Evolutionary conservation across 1,140 invertebrate species (phyloP).

Genomic region (Temnothorax longispinosus): DNA sequence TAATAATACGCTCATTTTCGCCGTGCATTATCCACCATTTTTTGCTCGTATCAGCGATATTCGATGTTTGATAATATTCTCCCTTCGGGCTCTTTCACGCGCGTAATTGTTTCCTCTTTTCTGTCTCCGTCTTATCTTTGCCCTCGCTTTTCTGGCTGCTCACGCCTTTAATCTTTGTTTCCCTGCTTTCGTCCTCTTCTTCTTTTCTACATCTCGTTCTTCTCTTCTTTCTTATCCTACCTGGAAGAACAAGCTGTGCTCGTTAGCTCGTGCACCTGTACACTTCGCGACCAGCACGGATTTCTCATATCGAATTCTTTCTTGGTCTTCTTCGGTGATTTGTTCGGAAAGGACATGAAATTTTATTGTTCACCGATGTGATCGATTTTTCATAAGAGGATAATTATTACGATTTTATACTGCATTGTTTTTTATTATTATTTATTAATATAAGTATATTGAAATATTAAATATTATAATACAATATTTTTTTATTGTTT

Average conservation of each 20-base stretch:
- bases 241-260: constrained; percentile 61
- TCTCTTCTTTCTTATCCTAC: constrained; percentile 53
- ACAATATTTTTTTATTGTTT: background rate
- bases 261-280: constrained; percentile 80
- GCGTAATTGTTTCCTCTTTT: constrained; percentile 17
- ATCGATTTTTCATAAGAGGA: background rate
- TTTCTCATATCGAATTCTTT: constrained; percentile 74
- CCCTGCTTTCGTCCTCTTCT: constrained; percentile 10
- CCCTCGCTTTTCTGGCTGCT: constrained; percentile 41
- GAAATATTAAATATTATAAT: background rate
- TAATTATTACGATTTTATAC: background rate
- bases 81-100: background rate
- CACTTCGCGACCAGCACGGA: constrained; percentile 70
- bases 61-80: constrained; percentile 68
- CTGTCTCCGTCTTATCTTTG: background rate
- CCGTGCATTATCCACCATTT: constrained; percentile 46
- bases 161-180: constrained; percentile 34
- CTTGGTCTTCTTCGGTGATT: background rate
- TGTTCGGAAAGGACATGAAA: constrained; percentile 16
- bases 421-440: background rate
- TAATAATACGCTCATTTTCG: constrained; percentile 66
- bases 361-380: background rate
- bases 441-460: background rate
- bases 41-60: constrained; percentile 56
- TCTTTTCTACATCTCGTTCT: background rate